Base-by-base conservation (phyloP, 1,140 invertebrate genomes). In the Cyphomyrmex costatus region DNA sequence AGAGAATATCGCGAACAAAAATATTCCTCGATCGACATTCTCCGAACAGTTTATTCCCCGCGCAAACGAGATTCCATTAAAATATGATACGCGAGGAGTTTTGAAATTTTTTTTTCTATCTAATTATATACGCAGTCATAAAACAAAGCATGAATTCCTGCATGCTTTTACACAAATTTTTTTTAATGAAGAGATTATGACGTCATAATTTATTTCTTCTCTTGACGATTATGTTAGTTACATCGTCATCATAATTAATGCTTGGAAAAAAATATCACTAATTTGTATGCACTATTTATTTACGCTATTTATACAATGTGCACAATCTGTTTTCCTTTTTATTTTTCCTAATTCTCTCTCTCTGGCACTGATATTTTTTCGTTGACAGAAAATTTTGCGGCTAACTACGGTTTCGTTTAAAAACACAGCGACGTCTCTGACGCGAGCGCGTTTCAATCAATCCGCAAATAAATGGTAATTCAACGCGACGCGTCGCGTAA, bases 361-460 rank as follows among this genome's bases (percentile, higher is more conserved):
- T 3, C n/a, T 19, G 16, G 53, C 56, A 12, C 2, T 14, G 4
- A 66, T 53, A 5, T 36, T 33, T 46, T 46, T 14, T 30, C 24
- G 53, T 46, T 24, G 19, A 46, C 24, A 19, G 24, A 46, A 74
- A 49, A 83, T 74, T 83, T 19, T 74, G 56, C 27, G 2, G 27
- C 21, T 21, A 56, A 89, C 60, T 78, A 58, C 65, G 70, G 73
- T 71, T 76, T 65, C 61, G 78, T 76, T 84, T 76, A 76, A 90
- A 91, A 86, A 79, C 85, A 63, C 65, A 42, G 36, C 36, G 36
- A 60, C 66, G 24, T 51, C 42, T 68, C 49, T 51, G 49, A 21
- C 46, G 65, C 60, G 49, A 85, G 78, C 86, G 80, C 74, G 73
- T 88, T 90, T 80, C 89, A 80, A 91, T 91, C 89, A 83, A 53